These are phyloP conservation scores for Agrotis puta DNA, from an alignment of 2,888 invertebrate genomes.

Conservation along the genomic window DNA sequence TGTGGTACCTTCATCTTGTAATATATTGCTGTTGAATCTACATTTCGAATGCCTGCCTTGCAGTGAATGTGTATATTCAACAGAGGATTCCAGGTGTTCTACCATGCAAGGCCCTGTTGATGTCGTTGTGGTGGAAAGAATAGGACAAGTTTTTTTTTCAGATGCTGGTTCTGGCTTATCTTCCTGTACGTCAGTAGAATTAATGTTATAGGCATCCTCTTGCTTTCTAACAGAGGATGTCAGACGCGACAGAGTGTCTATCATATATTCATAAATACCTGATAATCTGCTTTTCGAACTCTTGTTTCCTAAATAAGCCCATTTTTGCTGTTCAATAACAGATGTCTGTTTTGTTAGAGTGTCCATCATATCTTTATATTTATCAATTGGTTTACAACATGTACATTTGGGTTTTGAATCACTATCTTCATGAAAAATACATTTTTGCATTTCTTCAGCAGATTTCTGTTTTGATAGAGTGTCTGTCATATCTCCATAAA, in stretches of 20 bases:
- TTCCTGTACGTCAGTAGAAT: too few species aligned
- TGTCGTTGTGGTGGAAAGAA: neutral
- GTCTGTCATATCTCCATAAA: neutral
- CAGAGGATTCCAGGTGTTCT: neutral
- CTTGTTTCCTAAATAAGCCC: slow-evolving; percentile 6
- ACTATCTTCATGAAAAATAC: too few species aligned
- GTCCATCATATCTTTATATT: neutral
- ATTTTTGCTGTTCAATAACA: neutral
- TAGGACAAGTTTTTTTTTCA: too few species aligned
- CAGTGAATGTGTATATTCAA: neutral
- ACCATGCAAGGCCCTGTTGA: neutral
- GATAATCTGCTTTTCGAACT: too few species aligned
- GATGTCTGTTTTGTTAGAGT: neutral
- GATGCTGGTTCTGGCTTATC: too few species aligned
- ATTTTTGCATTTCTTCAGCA: neutral
- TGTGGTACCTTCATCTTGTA: neutral
- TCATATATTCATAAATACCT: too few species aligned
- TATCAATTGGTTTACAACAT: too few species aligned
- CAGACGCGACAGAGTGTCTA: too few species aligned
- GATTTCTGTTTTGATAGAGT: neutral
- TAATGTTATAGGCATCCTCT: too few species aligned
- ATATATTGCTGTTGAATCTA: neutral
- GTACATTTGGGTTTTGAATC: too few species aligned
- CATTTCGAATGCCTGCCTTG: neutral
- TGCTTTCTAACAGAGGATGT: too few species aligned